Evolutionary conservation across 2,797 vertebrate genomes (phyloP).

Genomic region (Chromobotia macracanthus): DNA sequence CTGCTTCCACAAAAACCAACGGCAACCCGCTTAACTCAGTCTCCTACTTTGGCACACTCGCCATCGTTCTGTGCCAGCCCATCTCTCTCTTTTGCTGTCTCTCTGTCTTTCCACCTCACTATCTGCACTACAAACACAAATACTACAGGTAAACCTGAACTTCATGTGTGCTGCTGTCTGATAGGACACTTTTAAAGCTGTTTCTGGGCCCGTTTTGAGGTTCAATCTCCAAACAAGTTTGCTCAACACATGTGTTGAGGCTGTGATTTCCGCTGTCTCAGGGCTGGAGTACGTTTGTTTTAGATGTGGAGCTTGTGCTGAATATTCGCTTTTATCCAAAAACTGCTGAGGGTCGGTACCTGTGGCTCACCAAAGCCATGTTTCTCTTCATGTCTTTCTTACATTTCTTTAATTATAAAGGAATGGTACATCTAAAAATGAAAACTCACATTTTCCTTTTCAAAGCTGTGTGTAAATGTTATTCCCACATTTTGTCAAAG

Average conservation of each 20-base stretch:
- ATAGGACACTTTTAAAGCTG: conserved; percentile 69
- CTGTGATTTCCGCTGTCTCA: conserved; percentile 49
- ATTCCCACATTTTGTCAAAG: too few species aligned
- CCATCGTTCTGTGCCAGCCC: conserved; percentile 51
- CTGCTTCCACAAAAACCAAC: conserved; percentile 64
- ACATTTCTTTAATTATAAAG: neutral
- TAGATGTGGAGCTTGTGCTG: conserved; percentile 43
- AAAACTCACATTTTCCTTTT: too few species aligned
- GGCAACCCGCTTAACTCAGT: conserved; percentile 73
- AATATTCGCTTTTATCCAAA: conserved; percentile 42
- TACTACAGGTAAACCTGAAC: conserved; percentile 72
- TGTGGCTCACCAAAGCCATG: neutral
- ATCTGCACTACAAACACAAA: conserved; percentile 73
- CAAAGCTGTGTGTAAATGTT: too few species aligned
- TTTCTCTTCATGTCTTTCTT: neutral
- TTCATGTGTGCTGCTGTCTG: conserved; percentile 65
- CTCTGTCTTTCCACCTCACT: conserved; percentile 73
- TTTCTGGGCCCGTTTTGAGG: conserved; percentile 41
- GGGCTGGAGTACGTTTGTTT: conserved; percentile 14
- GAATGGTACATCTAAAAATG: too few species aligned
- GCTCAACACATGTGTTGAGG: conserved; percentile 44
- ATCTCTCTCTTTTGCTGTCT: conserved; percentile 34
- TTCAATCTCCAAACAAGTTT: conserved; percentile 50
- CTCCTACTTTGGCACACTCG: conserved; percentile 70
- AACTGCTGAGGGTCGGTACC: conserved; percentile 7